Base-by-base conservation (phyloP, 2,888 invertebrate species). In the Noctua comes region DNA sequence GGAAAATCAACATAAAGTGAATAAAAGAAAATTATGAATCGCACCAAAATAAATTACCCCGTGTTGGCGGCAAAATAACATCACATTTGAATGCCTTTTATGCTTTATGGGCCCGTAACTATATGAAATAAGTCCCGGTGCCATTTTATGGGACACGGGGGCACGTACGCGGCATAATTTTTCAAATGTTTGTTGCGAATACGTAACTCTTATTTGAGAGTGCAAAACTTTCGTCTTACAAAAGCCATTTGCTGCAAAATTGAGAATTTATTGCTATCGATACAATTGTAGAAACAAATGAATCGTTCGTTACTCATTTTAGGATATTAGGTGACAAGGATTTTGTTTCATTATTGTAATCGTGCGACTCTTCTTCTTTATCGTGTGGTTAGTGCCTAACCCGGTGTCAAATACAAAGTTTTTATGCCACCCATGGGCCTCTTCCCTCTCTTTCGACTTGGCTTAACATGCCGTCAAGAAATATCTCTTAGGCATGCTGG, bases 1-100 rank as follows among this genome's bases (percentile, higher is more conserved):
- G 95, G 95, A 96, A 96, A 97, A 97, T 97, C 97, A 97, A 97
- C 97, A 97, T 97, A 97, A 97, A 97, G 96, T 97, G 97, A 96
- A 97, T 97, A 97, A 96, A 97, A 96, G 96, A 97, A 97, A 97
- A 97, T 97, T 97, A 97, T 97, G 97, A 97, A 96, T 96, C 95
- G 96, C 95, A 93, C 95, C 92, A 93, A 96, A 96, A 97, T 97
- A 97, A 97, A 97, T 97, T 97, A 96, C 96, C 94, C 95, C 92
- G 94, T 95, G 96, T 96, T 95, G 96, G 96, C 96, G 96, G 97
- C 96, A 96, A 97, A 97, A 96, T 97, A 97, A 97, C 97, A 97
- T 97, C 96, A 95, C 96, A 97, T 97, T 96, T 96, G 96, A 97
- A 97, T 97, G 96, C 96, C 94, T 95, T 96, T 96, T 97, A 96